Percentiles rank a stretch among this genome's conserved stretches.
phyloP scores from a whole-genome alignment of 2,888 invertebrate genomes.

The Tetropium fuscum region DNA sequence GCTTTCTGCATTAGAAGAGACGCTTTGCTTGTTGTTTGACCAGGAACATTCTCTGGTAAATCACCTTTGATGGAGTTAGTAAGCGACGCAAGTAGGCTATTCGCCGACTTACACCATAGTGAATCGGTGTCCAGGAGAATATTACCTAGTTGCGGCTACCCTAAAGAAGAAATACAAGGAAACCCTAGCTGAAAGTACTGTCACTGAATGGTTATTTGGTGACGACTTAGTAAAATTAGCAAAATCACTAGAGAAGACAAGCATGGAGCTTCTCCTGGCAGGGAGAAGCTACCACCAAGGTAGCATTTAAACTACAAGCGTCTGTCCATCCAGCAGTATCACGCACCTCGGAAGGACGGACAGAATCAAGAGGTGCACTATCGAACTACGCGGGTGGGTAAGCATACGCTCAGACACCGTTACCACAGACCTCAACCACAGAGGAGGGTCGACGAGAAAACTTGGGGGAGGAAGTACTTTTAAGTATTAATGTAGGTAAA shows the following conservation, averaged over 20 bases:
- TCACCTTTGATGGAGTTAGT: neutral
- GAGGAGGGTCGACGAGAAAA: neutral
- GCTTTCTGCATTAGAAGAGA: neutral
- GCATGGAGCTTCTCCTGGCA: neutral
- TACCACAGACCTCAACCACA: neutral
- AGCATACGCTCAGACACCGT: neutral
- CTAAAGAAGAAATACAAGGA: no score
- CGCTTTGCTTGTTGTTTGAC: neutral
- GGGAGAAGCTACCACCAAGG: neutral
- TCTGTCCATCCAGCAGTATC: neutral
- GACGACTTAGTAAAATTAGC: no score
- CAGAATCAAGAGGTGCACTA: neutral
- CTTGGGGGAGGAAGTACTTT: neutral
- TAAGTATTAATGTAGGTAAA: constrained; percentile 7
- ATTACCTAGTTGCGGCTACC: no score
- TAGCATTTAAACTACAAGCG: neutral
- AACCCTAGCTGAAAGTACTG: no score
- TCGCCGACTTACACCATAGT: neutral
- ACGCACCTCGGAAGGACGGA: neutral
- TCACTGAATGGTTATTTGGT: no score
- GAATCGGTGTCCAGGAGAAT: neutral
- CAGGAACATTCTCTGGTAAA: neutral
- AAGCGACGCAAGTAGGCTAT: neutral
- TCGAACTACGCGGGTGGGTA: neutral
- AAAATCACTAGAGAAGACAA: neutral